Evolutionary conservation across 2,113 vertebrate species (phyloP), one percentile per base, ranked within the genome.

Genomic region (Todiramphus saurophagus): DNA sequence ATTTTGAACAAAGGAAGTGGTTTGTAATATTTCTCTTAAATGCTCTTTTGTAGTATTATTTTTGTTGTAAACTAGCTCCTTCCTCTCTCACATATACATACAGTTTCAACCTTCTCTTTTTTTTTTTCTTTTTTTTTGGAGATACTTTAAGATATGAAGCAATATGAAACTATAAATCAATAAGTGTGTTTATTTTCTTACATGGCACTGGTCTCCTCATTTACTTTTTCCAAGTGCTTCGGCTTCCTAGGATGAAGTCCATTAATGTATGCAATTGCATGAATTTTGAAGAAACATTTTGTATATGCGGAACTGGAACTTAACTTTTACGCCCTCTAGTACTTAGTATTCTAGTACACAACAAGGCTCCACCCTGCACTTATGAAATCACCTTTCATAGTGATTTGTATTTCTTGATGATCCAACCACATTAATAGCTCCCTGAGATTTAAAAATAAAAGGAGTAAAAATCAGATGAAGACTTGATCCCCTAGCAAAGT

Each of bases 211-310:
- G 10, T 60, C 7, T 66, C 16, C 50, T 62, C 20, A 27, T n/a
- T 35, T 59, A 33, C 4, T 7, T 67, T 81, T 88, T 77, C 75
- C 4, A 17, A 62, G 17, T 60, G 59, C 60, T 93, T 63, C 51
- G 19, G 25, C 86, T 89, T 83, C 41, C 23, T 63, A 63, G 74
- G 39, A 81, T 59, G 13, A 87, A 87, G 33, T 62, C 50, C 55
- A 67, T 70, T 48, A 59, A 79, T 62, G 3, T 58, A 31, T 69
- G 31, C 16, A 53, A n/a, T 39, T 80, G 13, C 31, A 27, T 80
- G 24, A 72, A 82, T 88, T 83, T 76, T 92, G 62, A 92, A 88
- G 75, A 85, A 93, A 72, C 5, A 37, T 72, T 85, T 72, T 66
- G 39, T 33, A 3, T 53, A 16, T 24, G 7, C 24, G 41, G 51